phyloP scores from a whole-genome alignment of 2,888 invertebrate species.

The Furcula furcula region DNA sequence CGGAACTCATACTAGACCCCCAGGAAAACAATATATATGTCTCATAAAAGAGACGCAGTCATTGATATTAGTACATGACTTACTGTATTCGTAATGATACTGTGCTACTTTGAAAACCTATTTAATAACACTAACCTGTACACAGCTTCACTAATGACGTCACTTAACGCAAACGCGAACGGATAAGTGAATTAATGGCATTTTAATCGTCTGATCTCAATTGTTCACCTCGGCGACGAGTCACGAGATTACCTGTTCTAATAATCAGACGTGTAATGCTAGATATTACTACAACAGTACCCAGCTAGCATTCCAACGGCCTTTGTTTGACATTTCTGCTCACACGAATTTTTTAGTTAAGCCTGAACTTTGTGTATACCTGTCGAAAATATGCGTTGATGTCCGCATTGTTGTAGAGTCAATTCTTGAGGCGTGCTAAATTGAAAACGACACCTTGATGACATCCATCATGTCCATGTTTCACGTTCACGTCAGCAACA shows the following conservation, averaged over 20 bases:
- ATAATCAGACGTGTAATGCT: conserved; percentile 23
- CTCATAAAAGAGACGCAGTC: too few species aligned
- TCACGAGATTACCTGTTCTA: conserved; percentile 50
- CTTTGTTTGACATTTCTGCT: conserved; percentile 70
- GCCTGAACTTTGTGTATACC: conserved; percentile 55
- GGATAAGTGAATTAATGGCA: conserved; percentile 26
- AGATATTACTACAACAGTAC: conserved; percentile 36
- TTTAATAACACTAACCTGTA: conserved; percentile 7
- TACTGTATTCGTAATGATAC: too few species aligned
- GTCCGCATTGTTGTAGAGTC: conserved; percentile 57
- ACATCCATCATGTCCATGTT: too few species aligned
- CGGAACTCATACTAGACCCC: too few species aligned
- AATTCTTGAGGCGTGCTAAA: conserved; percentile 30
- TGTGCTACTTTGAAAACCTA: conserved; percentile 22
- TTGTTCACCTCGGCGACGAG: conserved; percentile 39
- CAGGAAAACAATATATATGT: too few species aligned
- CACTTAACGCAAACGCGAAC: conserved; percentile 25
- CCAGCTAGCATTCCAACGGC: conserved; percentile 45
- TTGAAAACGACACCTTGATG: conserved; percentile 16
- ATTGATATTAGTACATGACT: too few species aligned
- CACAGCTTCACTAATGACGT: conserved; percentile 17
- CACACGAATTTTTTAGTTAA: conserved; percentile 55
- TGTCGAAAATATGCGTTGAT: conserved; percentile 45
- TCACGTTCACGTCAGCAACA: too few species aligned
- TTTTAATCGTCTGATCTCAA: conserved; percentile 41